Conservation (phyloP, 2,113 vertebrate genomes). For the Hippopotamus amphibius region DNA sequence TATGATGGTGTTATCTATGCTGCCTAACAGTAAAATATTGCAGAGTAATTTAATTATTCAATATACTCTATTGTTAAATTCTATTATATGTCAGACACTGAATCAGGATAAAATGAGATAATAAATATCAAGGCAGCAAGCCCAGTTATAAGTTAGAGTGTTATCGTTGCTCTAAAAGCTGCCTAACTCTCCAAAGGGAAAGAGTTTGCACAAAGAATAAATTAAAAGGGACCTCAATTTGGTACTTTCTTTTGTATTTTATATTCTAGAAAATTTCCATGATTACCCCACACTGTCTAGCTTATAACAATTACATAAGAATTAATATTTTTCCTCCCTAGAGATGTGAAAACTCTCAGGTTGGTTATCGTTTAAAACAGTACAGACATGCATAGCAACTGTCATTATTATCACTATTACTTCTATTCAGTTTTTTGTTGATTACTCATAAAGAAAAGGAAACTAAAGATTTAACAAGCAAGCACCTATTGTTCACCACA, state of each 20-base stretch:
- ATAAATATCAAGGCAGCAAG: conserved; percentile 33
- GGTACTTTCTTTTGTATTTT: not conserved
- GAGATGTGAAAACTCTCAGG: not conserved
- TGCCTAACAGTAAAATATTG: not conserved
- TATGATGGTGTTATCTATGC: not conserved
- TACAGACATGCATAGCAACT: not conserved
- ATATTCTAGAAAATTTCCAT: not conserved
- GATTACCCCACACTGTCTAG: not conserved
- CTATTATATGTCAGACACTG: conserved; percentile 5
- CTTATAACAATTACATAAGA: conserved; percentile 18
- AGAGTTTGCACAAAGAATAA: not conserved
- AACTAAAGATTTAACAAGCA: not conserved
- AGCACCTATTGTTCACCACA: not conserved
- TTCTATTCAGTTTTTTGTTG: not conserved
- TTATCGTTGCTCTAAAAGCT: conserved; percentile 11
- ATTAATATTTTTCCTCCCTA: not conserved
- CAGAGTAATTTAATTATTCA: not conserved
- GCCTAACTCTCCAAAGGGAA: not conserved
- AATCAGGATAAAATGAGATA: not conserved
- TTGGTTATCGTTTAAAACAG: not conserved
- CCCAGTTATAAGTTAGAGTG: not conserved
- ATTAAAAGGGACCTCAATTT: not conserved
- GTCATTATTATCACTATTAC: not conserved
- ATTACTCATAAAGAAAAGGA: not conserved
- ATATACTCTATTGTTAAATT: not conserved